Base-by-base conservation (phyloP, 1,140 invertebrate genomes). In the Drosophila subobscura region DNA sequence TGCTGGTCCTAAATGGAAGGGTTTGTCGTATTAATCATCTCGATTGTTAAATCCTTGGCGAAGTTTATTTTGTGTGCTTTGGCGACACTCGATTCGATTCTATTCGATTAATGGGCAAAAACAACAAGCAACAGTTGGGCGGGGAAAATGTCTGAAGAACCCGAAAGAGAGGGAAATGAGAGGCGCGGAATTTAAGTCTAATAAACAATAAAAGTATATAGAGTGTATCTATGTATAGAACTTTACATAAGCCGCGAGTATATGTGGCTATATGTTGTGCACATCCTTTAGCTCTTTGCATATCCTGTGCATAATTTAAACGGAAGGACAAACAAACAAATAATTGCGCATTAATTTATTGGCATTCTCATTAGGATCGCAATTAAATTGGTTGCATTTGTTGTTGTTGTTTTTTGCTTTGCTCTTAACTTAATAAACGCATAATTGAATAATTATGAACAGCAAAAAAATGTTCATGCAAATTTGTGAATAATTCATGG, bases 341-440 rank as follows among this genome's bases (percentile, higher is more conserved):
- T 65, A 73, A 73, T 65, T 65, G 41, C 49, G 57, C 44, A 44
- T 61, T 72, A 47, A 72, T 72, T 72, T 72, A 72, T 72, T 72
- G 50, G 70, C 57, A 40, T 72, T 72, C 61, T 70, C 45, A 72
- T 72, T 72, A 72, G 70, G 70, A 22, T 45, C 68, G 25, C 68
- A 72, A 72, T 72, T 72, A 55, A 72, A 63, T 72, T 72, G 50
- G 50, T 56, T 25, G 16, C 45, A 25, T 37, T 49, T 20, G 5
- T 22, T 20, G 7, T 45, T 63, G n/a, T 44, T 66, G 50, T 46
- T 46, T 37, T 8, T 3, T n/a, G n/a, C 8, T 40, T 37, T 46
- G 23, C 61, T 45, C 6, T 10, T 16, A 33, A 68, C 44, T 72
- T 53, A 72, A 72, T 72, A 72, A 72, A 54, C 44, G 40, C 25